phyloP scores from a whole-genome alignment of 2,888 invertebrate genomes.

The Sclerodermus sp. region DNA sequence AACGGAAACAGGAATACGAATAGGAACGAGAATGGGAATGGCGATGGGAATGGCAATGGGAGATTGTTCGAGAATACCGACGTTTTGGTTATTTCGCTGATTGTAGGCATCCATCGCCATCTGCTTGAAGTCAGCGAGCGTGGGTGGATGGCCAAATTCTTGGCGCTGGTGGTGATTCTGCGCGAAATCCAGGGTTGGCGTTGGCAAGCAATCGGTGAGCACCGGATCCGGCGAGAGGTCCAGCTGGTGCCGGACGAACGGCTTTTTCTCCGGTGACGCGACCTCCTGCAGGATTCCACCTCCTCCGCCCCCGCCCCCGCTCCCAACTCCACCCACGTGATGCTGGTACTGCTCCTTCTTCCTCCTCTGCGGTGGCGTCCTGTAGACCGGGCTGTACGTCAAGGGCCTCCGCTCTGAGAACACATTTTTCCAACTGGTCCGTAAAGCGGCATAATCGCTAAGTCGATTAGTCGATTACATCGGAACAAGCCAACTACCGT shows the following conservation, averaged over 20 bases:
- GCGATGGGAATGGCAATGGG: too few species aligned
- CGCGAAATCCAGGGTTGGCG: constrained; percentile 36
- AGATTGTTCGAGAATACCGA: constrained; percentile 23
- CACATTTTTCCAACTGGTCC: constrained; percentile 36
- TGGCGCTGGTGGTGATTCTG: constrained; percentile 34
- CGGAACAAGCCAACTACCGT: too few species aligned
- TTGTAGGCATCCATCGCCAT: constrained; percentile 54
- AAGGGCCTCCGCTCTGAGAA: constrained; percentile 51
- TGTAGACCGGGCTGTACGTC: constrained; percentile 51
- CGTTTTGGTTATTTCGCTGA: constrained; percentile 51
- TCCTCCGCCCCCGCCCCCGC: background rate
- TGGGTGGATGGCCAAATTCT: constrained; percentile 43
- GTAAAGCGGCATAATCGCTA: constrained; percentile 18
- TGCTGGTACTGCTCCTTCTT: constrained; percentile 39
- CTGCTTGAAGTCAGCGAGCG: constrained; percentile 52
- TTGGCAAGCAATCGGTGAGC: constrained; percentile 36
- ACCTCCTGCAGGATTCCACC: constrained; percentile 10
- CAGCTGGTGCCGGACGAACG: constrained; percentile 41
- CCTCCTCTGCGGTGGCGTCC: constrained; percentile 50
- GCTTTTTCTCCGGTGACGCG: constrained; percentile 46
- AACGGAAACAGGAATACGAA: too few species aligned
- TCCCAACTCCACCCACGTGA: constrained; percentile 15
- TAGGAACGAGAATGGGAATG: too few species aligned
- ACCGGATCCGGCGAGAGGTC: constrained; percentile 44
- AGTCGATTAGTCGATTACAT: constrained; percentile 38